Base-by-base conservation (phyloP, 2,797 vertebrate genomes). In the Malurus leucopterus region DNA sequence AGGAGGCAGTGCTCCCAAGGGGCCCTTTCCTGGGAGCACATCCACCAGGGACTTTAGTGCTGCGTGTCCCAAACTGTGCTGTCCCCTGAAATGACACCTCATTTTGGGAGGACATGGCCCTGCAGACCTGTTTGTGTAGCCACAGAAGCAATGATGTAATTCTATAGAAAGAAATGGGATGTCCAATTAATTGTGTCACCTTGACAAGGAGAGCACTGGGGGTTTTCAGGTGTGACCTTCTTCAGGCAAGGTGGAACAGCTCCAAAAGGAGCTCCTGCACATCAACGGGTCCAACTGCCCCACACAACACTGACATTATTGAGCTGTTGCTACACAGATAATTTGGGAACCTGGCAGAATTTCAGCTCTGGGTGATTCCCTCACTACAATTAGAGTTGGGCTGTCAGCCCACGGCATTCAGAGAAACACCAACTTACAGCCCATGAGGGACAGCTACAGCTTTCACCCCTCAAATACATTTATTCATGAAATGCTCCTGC, bases 161-260 rank as follows among this genome's bases (percentile, higher is more conserved):
- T 8, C 38, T 2, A 0, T 3, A 18, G 15, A 6, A n/a, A 7
- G 46, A 41, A 46, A 8, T 0, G 13, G 26, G 16, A 15, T 26
- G 32, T 41, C 18, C 24, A 34, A 7, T 13, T 32, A 55, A 41
- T 3, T 49, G 29, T 17, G 67, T 29, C 26, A 22, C 10, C 9
- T 44, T 16, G 20, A 57, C 53, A 73, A 55, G 40, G 76, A 15
- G 19, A 36, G 13, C 32, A 46, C 57, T 23, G 44, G 4, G 6
- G 32, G 22, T 11, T 83, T 75, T 62, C 32, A 50, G 41, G 40
- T 24, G 27, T 65, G 63, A 78, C 12, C 34, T 75, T 22, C 23
- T 30, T 24, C 44, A 82, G 36, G 12, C 44, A 44, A 23, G 20
- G 10, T 44, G 32, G 49, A 84, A 55, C 44, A 55, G 41, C 43